These are phyloP conservation scores for Nesometra sesokonis DNA, from an alignment of 35 echinoderm and acorn worm species.

Conservation along the genomic window DNA sequence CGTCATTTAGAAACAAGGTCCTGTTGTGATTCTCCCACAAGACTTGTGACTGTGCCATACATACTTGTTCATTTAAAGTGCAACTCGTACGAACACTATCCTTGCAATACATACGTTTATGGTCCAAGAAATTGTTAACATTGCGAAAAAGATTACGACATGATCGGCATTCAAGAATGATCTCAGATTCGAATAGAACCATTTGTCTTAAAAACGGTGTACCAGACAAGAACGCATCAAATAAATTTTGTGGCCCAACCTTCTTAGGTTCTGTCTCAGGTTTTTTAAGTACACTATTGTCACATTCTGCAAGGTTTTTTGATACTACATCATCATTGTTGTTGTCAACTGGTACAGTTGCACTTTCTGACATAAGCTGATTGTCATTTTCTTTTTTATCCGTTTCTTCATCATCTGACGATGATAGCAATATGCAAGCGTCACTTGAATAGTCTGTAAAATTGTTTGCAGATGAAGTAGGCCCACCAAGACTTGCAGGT, in stretches of 20 bases:
- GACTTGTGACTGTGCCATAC: not conserved
- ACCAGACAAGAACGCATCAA: constrained; percentile 47
- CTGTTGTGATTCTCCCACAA: not conserved
- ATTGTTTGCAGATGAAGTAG: too few relatives aligned
- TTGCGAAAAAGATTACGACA: constrained; percentile 85
- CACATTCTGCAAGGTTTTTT: not conserved
- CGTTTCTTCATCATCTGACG: not conserved
- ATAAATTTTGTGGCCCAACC: constrained; percentile 37
- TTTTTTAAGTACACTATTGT: not conserved
- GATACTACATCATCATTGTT: not conserved
- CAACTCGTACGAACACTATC: not conserved
- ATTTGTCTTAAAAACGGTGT: constrained; percentile 62
- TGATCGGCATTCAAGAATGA: constrained; percentile 77
- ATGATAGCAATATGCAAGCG: not conserved
- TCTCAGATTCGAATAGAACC: constrained; percentile 72
- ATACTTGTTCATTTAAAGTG: not conserved
- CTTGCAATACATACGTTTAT: constrained; percentile 82
- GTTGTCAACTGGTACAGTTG: not conserved
- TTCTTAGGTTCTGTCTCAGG: not conserved
- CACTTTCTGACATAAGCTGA: not conserved
- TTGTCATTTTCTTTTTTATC: not conserved
- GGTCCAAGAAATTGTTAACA: constrained; percentile 84
- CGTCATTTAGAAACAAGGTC: not conserved
- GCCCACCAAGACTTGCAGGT: too few relatives aligned
- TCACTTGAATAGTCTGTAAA: not conserved